Evolutionary conservation across 2,797 vertebrate species (phyloP).

Genomic region (Cheirogaleus major): DNA sequence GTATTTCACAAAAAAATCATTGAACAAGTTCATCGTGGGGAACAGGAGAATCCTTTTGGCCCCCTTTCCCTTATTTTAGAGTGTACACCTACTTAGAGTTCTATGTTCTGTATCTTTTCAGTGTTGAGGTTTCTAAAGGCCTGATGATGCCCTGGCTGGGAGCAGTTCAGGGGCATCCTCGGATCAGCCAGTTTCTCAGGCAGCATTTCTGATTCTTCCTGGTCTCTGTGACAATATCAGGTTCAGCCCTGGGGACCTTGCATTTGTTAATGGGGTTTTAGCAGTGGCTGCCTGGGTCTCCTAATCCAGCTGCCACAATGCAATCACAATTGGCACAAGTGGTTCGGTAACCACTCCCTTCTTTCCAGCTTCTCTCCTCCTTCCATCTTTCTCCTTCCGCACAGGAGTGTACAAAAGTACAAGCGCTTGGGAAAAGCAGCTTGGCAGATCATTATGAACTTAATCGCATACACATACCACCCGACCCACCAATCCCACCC

Average conservation of each 20-base stretch:
- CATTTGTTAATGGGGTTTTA: neutral
- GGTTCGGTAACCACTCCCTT: neutral
- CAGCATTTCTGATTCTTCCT: neutral
- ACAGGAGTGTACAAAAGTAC: neutral
- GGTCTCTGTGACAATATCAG: neutral
- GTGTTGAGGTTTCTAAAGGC: neutral
- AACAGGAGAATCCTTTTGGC: neutral
- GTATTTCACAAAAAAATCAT: neutral
- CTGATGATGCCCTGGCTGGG: neutral
- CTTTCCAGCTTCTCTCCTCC: neutral
- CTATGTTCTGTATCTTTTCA: fast-evolving
- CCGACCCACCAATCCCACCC: neutral
- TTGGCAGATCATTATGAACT: neutral
- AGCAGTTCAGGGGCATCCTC: neutral
- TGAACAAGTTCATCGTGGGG: neutral
- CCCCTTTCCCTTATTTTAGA: neutral
- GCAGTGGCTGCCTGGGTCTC: neutral
- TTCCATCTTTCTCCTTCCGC: neutral
- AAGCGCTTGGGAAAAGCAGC: neutral
- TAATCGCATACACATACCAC: neutral
- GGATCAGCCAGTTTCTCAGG: neutral
- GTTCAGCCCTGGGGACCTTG: neutral
- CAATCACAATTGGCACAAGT: no score
- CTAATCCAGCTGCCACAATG: neutral
- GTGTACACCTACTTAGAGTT: neutral